Evolutionary conservation across 2,113 vertebrate species (phyloP), one percentile per base, ranked within the genome.

Genomic region (Neofelis nebulosa): DNA sequence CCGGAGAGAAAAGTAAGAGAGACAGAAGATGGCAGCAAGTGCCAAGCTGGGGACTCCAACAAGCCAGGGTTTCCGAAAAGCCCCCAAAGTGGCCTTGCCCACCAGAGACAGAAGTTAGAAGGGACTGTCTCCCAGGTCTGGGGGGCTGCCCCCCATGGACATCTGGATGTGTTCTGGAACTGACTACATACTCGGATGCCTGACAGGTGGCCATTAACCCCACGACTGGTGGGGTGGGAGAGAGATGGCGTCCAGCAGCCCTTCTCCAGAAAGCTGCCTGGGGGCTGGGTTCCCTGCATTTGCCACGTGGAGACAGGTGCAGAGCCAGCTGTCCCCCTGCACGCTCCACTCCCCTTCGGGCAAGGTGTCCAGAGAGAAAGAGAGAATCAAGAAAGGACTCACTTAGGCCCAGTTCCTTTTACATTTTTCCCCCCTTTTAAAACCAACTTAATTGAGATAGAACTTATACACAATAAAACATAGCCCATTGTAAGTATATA

Each of bases 381-480:
- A 57, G 25, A 71, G 71, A 82, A 82, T 3, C 2, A 45, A 69
- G 33, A 80, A n/a, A 69, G 21, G 48, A 65, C 48, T 71, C 71
- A 91, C 13, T 78, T 73, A 29, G 69, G 41, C 36, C 61, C 7
- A 38, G 14, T 71, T 66, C 21, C 41, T 55, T 74, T 63, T 50
- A 71, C 4, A 48, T n/a, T 5, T 50, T 8, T 29, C 29, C 69
- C 90, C 50, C 36, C 4, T 33, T 82, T 95, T 50, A 92, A 95
- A 86, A 86, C 36, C 33, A 97, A 89, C 38, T 79, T 74, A 94
- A 90, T 93, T 93, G 69, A 89, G 87, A 80, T 80, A 33, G 15
- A 90, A 94, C 48, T 66, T 85, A 80, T 7, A 48, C n/a, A 89
- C 23, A 71, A 57, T 78, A 96, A 92, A 50, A 19, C 63, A 80